Percentiles rank a stretch among this genome's conserved stretches.
These are phyloP conservation scores for Syncerus caffer DNA, from an alignment of 2,797 vertebrate genomes.

Conservation along the genomic window DNA sequence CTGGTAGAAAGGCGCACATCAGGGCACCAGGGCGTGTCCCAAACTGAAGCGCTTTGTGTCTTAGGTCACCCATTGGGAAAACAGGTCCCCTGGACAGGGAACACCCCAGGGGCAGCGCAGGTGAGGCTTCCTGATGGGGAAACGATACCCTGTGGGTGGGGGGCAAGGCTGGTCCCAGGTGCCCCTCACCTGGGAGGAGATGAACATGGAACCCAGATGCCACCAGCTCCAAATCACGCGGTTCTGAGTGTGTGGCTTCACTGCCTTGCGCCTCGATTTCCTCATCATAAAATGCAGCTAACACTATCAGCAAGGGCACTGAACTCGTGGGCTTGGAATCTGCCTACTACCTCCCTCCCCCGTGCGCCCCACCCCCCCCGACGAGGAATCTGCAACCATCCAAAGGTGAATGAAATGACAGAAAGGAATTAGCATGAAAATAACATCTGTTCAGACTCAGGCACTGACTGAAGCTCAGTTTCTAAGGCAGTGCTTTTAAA, in stretches of 20 bases:
- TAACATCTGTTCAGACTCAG: not conserved
- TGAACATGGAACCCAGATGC: not conserved
- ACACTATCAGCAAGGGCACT: fast-evolving
- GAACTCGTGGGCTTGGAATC: not conserved
- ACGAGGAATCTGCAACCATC: not conserved
- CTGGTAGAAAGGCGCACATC: not conserved
- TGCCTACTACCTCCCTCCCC: fast-evolving
- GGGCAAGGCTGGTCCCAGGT: not conserved
- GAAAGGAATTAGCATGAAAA: not conserved
- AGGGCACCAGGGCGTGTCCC: fast-evolving
- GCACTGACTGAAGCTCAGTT: fast-evolving
- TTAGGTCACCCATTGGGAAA: not conserved
- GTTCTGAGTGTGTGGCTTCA: fast-evolving
- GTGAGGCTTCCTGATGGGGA: not conserved
- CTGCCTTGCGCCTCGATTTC: not conserved
- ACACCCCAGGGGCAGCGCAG: fast-evolving
- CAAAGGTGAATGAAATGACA: not conserved
- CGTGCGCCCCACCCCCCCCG: fast-evolving
- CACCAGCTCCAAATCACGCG: fast-evolving
- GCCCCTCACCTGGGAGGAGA: not conserved
- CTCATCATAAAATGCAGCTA: not conserved
- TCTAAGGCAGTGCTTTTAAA: not conserved
- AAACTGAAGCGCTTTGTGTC: fast-evolving
- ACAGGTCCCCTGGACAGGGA: too few relatives aligned
- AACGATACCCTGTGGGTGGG: fast-evolving